Evolutionary conservation across 2,888 invertebrate species (phyloP).

Genomic region (Sminthurides aquaticus): DNA sequence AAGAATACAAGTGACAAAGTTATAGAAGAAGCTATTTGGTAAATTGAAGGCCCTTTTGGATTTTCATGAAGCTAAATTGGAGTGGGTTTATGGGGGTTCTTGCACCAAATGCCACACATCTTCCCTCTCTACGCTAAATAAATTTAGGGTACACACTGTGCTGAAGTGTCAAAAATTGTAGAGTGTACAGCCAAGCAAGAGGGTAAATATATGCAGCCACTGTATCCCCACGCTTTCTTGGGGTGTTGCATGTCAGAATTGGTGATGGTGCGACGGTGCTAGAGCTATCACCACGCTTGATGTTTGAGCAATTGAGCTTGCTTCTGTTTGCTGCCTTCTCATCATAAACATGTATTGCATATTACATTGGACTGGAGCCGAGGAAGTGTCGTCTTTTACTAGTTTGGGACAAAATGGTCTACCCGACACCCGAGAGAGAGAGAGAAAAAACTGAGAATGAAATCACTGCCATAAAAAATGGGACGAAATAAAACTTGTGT

Average conservation of each 20-base stretch:
- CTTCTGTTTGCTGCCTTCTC: neutral
- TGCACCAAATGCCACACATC: neutral
- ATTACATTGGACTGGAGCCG: neutral
- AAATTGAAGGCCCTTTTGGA: slow-evolving; percentile 23
- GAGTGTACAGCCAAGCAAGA: too few relatives aligned
- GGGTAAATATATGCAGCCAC: too few relatives aligned
- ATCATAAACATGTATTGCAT: neutral
- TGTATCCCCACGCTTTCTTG: too few relatives aligned
- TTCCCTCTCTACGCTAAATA: neutral
- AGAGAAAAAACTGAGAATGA: neutral
- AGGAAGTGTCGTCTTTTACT: too few relatives aligned
- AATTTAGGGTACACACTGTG: neutral
- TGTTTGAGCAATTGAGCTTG: too few relatives aligned
- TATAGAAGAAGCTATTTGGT: neutral
- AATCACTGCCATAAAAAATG: neutral
- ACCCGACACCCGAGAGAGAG: neutral
- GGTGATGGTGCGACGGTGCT: too few relatives aligned
- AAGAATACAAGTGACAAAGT: slow-evolving; percentile 1
- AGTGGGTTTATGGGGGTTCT: slow-evolving; percentile 20
- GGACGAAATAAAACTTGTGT: neutral
- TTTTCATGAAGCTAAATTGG: slow-evolving; percentile 28
- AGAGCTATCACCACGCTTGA: too few relatives aligned
- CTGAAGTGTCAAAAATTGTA: too few relatives aligned
- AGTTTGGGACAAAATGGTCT: neutral
- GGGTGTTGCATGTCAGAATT: too few relatives aligned